Evolutionary conservation across 2,888 invertebrate genomes (phyloP).

Genomic region (Pharmacophagus antenor): DNA sequence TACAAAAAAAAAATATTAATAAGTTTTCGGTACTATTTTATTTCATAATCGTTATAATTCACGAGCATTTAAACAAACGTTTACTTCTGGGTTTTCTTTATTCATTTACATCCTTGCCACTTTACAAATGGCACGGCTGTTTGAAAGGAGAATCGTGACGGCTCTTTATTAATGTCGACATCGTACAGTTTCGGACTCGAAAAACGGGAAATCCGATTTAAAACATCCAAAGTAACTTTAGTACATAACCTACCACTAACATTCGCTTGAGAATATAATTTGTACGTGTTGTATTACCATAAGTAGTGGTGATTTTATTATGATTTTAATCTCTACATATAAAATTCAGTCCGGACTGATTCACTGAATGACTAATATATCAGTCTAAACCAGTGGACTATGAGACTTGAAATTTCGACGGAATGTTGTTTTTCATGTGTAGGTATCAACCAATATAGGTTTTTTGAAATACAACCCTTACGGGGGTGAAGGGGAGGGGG

Average conservation of each 20-base stretch:
- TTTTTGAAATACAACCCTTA: too few species aligned
- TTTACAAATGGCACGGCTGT: constrained; percentile 66
- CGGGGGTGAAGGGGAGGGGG: too few species aligned
- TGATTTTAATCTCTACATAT: too few species aligned
- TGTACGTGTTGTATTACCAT: constrained; percentile 17
- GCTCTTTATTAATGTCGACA: constrained; percentile 47
- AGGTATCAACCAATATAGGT: too few species aligned
- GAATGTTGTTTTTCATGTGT: too few species aligned
- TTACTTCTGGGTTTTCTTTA: constrained; percentile 71
- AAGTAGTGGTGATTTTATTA: too few species aligned
- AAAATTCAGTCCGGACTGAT: too few species aligned
- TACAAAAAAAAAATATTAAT: neutral
- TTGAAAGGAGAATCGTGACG: constrained; percentile 76
- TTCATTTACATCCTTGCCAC: constrained; percentile 70
- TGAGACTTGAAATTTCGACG: too few species aligned
- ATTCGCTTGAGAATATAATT: constrained; percentile 36
- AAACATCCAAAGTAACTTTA: constrained; percentile 34
- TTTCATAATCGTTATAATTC: constrained; percentile 4
- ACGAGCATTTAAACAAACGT: constrained; percentile 32
- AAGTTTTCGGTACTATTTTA: too few species aligned
- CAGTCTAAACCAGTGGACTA: too few species aligned
- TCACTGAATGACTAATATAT: too few species aligned
- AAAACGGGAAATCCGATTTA: constrained; percentile 57
- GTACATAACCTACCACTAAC: constrained; percentile 33
- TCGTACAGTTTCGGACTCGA: constrained; percentile 55